phyloP scores from a whole-genome alignment of 2,113 vertebrate species.

The Hippocampus comes region DNA sequence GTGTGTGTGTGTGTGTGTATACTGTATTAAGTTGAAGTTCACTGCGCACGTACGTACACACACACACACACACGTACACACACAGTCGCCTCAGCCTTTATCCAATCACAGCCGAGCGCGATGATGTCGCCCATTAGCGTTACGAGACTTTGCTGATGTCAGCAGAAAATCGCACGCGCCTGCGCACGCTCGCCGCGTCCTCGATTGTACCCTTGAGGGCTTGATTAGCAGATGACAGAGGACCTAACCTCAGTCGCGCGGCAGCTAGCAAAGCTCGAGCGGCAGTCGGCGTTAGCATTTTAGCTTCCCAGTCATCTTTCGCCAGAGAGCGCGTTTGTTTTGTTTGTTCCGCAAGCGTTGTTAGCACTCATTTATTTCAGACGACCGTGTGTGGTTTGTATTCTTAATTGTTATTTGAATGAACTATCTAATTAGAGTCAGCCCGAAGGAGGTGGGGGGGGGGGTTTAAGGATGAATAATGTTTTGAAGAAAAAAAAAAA shows the following conservation, averaged over 20 bases:
- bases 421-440: too few relatives aligned
- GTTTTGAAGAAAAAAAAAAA: neutral
- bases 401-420: too few relatives aligned
- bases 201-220: conserved; percentile 33
- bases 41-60: neutral
- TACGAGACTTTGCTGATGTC: conserved; percentile 49
- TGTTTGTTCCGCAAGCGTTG: neutral
- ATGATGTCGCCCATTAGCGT: conserved; percentile 55
- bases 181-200: neutral
- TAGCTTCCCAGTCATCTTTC: neutral
- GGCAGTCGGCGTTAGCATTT: neutral
- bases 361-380: neutral
- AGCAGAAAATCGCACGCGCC: conserved; percentile 42
- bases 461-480: neutral
- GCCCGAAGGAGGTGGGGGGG: too few relatives aligned
- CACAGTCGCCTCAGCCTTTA: conserved; percentile 27
- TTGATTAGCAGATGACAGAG: conserved; percentile 27
- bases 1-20: neutral
- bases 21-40: conserved; percentile 13
- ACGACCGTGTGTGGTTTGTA: neutral
- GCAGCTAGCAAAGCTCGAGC: neutral
- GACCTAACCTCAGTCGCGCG: neutral
- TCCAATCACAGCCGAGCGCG: conserved; percentile 58
- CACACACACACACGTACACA: neutral
- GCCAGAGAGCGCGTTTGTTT: too few relatives aligned